phyloP scores from a whole-genome alignment of 2,797 vertebrate genomes.

The Rachycentron canadum region DNA sequence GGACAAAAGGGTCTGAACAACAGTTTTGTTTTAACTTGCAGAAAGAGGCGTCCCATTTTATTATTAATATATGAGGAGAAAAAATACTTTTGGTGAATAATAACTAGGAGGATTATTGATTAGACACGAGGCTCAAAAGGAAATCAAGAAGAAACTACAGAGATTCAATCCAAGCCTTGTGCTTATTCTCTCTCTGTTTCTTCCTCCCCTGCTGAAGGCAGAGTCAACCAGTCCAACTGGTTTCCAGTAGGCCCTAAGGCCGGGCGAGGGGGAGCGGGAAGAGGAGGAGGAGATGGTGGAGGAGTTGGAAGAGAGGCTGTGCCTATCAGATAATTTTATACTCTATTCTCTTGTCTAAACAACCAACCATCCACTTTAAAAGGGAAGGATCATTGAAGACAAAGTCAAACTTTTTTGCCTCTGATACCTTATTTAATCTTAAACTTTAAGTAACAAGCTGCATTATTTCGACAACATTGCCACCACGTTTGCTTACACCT shows the following conservation, averaged over 20 bases:
- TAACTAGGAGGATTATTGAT: conserved; percentile 8
- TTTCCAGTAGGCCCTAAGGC: conserved; percentile 78
- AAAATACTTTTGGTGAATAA: neutral
- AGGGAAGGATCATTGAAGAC: neutral
- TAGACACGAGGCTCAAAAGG: conserved; percentile 2
- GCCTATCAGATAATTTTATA: conserved; percentile 45
- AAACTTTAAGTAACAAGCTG: neutral
- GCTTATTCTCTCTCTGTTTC: conserved; percentile 40
- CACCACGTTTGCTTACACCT: neutral
- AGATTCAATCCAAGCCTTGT: conserved; percentile 42
- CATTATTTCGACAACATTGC: neutral
- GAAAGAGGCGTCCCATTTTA: neutral
- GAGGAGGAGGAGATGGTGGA: conserved; percentile 28
- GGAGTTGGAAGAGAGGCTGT: conserved; percentile 32
- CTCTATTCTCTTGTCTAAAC: conserved; percentile 32
- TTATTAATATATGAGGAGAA: conserved; percentile 1
- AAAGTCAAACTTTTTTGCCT: conserved; percentile 9
- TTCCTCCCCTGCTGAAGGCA: conserved; percentile 54
- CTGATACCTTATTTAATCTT: neutral
- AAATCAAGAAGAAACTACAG: conserved; percentile 31
- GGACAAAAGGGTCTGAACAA: neutral
- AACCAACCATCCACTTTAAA: conserved; percentile 14
- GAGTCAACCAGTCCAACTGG: conserved; percentile 83
- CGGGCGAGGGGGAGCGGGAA: conserved; percentile 40
- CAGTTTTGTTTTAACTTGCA: neutral